phyloP scores from a whole-genome alignment of 1,140 invertebrate species.

The Eriosoma lanigerum region DNA sequence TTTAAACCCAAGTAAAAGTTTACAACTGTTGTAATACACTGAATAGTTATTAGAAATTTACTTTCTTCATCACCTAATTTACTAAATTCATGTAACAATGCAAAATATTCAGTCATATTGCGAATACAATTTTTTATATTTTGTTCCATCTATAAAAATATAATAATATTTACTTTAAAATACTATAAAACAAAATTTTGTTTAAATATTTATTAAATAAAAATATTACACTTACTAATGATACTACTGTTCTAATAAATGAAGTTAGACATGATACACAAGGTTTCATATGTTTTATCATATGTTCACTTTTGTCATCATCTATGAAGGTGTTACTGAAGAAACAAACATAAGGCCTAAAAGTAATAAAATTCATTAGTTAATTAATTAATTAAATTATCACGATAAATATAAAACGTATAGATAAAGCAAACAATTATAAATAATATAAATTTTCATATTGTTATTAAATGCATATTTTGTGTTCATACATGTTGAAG shows the following conservation, averaged over 20 bases:
- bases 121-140: slow-evolving; percentile 81
- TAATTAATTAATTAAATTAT: no score
- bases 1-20: slow-evolving; percentile 89
- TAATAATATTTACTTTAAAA: slow-evolving; percentile 42
- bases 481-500: no score
- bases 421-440: no score
- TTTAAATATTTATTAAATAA: slow-evolving; percentile 32
- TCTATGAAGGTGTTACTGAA: slow-evolving; percentile 4
- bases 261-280: slow-evolving; percentile 82
- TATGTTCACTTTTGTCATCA: slow-evolving; percentile 19
- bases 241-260: slow-evolving; percentile 86
- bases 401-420: no score
- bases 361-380: neutral
- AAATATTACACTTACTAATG: slow-evolving; percentile 67
- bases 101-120: slow-evolving; percentile 89
- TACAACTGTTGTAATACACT: slow-evolving; percentile 85
- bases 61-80: slow-evolving; percentile 93
- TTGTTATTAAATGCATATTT: no score
- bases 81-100: slow-evolving; percentile 87
- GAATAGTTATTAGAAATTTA: slow-evolving; percentile 80
- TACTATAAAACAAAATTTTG: neutral
- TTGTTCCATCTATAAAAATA: slow-evolving; percentile 73
- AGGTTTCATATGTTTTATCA: slow-evolving; percentile 3
- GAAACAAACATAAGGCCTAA: slow-evolving; percentile 43
- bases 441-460: no score